Evolutionary conservation across 1,140 invertebrate species (phyloP), one percentile per base, ranked within the genome.

Genomic region (Drosophila dunni): DNA sequence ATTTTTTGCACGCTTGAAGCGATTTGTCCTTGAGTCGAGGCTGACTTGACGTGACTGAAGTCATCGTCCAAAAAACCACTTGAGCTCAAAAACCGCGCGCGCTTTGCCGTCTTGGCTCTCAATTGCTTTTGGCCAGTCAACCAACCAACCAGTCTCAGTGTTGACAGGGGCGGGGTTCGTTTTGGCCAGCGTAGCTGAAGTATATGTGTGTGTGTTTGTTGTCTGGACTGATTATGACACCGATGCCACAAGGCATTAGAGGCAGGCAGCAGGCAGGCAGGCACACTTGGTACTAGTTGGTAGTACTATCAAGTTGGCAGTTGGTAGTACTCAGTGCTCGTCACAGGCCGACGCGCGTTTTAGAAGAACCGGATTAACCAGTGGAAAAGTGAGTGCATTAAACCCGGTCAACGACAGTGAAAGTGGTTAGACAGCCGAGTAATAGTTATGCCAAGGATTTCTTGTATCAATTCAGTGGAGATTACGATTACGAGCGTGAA

Each of bases 281-380:
- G 17, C 17, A 20, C 24, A 29, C 24, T 29, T 29, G 24, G 24
- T 29, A 29, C 24, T 29, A 29, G 24, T 29, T 29, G 24, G 24
- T 29, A 29, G 24, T 29, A 29, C 24, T 29, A 29, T n/a, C 24
- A 29, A 29, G 24, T 29, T 29, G 24, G 24, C 24, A 29, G 24
- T 29, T 29, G 24, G 24, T 0, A 29, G 24, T 29, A 29, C 24
- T 29, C 24, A 29, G 24, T 29, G 24, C 64, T 61, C 73, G 77
- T 76, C 57, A 72, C 74, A 76, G 63, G 53, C 62, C 56, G 77
- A 50, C 53, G 72, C 24, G 56, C 62, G 79, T 83, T 83, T 88
- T 83, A 88, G 83, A 82, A 82, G 83, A 88, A 88, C 83, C 84
- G 83, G 83, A 88, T 80, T 89, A 88, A 88, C 83, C 84, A 88